These are phyloP conservation scores for Blera fallax DNA, from an alignment of 2,888 invertebrate species.

Conservation along the genomic window DNA sequence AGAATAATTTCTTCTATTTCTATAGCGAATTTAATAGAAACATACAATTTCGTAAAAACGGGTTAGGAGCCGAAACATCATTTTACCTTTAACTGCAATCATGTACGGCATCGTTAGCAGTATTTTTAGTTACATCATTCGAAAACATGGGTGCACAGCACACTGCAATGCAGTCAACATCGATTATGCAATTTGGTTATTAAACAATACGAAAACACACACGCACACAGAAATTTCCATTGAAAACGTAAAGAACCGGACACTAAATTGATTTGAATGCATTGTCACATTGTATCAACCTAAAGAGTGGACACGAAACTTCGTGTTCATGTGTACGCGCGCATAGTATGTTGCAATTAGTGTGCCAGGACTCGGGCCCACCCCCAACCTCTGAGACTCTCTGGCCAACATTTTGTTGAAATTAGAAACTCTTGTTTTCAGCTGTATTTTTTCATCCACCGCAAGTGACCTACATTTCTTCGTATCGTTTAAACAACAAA, in stretches of 20 bases:
- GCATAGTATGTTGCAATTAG: slow-evolving; percentile 56
- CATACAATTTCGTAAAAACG: too few species aligned
- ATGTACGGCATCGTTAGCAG: slow-evolving; percentile 34
- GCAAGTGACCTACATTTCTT: slow-evolving; percentile 50
- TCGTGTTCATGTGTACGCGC: background rate
- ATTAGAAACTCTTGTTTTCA: slow-evolving; percentile 63
- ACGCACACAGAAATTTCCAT: slow-evolving; percentile 27
- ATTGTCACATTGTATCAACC: slow-evolving; percentile 60
- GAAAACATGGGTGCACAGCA: background rate
- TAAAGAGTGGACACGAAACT: slow-evolving; percentile 43
- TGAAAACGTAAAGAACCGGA: slow-evolving; percentile 60
- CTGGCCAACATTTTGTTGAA: slow-evolving; percentile 48
- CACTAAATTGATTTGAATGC: slow-evolving; percentile 68
- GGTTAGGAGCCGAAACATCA: too few species aligned
- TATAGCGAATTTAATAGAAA: too few species aligned
- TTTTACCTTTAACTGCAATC: slow-evolving; percentile 46
- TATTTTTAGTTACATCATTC: slow-evolving; percentile 35
- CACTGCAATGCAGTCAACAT: slow-evolving; percentile 34
- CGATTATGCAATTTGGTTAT: slow-evolving; percentile 59
- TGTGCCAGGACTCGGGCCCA: slow-evolving; percentile 42
- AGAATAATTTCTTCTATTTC: too few species aligned
- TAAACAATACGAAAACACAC: slow-evolving; percentile 42
- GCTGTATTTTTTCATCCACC: slow-evolving; percentile 3
- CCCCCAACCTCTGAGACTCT: slow-evolving; percentile 15
- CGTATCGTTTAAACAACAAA: slow-evolving; percentile 50